Conservation (phyloP, 2,888 invertebrate species). For the Altica lythri region DNA sequence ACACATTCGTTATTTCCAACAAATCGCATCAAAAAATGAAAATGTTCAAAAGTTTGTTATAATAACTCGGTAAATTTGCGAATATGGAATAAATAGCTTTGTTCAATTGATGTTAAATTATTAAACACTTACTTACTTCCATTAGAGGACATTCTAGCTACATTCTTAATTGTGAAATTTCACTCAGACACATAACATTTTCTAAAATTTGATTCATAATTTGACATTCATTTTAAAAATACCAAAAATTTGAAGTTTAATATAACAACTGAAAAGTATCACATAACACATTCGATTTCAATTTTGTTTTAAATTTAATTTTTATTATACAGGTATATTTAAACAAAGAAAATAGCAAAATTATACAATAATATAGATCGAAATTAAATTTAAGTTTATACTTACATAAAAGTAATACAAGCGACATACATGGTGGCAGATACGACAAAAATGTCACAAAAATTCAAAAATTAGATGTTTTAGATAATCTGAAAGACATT, state of each 20-base stretch:
- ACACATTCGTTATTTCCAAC: neutral
- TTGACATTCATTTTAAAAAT: neutral
- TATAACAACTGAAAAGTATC: constrained; percentile 2
- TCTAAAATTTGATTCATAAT: neutral
- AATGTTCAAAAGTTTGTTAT: neutral
- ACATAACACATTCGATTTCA: too few relatives aligned
- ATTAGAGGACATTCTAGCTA: neutral
- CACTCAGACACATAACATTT: neutral
- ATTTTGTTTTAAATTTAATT: too few relatives aligned
- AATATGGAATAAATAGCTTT: neutral
- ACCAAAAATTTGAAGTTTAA: neutral
- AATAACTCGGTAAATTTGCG: neutral
- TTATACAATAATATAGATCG: too few relatives aligned
- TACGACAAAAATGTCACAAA: too few relatives aligned
- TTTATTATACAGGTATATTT: too few relatives aligned
- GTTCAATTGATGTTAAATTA: neutral
- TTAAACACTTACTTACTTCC: neutral
- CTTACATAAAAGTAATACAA: too few relatives aligned
- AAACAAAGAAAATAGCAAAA: too few relatives aligned
- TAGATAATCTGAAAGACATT: too few relatives aligned
- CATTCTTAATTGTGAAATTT: neutral
- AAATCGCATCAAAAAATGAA: neutral
- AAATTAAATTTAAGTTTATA: too few relatives aligned
- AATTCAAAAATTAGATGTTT: too few relatives aligned
- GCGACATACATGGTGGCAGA: too few relatives aligned